phyloP scores from a whole-genome alignment of 2,113 vertebrate species.

The Mesitornis unicolor region DNA sequence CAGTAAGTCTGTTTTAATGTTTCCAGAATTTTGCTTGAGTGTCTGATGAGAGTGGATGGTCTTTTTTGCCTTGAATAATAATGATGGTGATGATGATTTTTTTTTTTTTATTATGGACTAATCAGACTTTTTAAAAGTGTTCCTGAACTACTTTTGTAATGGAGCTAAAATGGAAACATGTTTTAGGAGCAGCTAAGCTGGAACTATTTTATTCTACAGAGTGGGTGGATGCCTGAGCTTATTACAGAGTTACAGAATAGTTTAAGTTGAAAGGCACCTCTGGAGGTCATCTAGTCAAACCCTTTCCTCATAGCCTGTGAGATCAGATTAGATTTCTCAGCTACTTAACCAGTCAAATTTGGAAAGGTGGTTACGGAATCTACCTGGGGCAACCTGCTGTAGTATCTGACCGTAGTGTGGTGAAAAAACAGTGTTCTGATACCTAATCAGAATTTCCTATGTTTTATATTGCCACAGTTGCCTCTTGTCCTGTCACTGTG shows the following conservation, averaged over 20 bases:
- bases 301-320: not conserved
- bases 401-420: not conserved
- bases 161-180: not conserved
- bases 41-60: not conserved
- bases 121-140: not conserved
- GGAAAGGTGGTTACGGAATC: not conserved
- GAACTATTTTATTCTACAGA: not conserved
- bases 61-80: not conserved
- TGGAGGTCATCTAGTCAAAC: slow-evolving; percentile 16
- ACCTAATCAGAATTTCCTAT: not conserved
- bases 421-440: not conserved
- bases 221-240: slow-evolving; percentile 14
- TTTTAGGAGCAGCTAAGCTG: slow-evolving; percentile 3
- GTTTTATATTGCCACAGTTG: not conserved
- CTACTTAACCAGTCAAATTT: not conserved
- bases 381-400: not conserved
- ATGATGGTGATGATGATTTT: too few relatives aligned
- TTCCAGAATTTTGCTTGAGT: not conserved
- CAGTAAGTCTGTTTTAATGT: slow-evolving; percentile 83
- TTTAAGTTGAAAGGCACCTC: not conserved
- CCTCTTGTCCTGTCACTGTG: not conserved
- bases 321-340: slow-evolving; percentile 17
- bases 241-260: not conserved
- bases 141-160: not conserved
- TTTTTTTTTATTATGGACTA: not conserved